These are phyloP conservation scores for Oscheius myriophilus DNA, from an alignment of 2,888 invertebrate genomes.

Conservation along the genomic window DNA sequence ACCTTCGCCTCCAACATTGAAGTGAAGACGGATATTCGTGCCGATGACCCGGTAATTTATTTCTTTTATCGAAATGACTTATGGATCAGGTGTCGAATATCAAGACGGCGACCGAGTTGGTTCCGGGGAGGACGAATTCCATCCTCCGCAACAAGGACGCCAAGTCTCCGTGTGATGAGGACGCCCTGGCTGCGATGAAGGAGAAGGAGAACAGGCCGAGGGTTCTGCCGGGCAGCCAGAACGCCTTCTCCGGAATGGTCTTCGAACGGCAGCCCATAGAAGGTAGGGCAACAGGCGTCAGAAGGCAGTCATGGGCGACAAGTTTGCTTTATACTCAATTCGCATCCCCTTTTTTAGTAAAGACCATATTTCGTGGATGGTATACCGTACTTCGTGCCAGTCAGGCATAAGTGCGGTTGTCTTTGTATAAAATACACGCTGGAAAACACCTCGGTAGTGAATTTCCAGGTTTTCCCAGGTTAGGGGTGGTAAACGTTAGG, in stretches of 20 bases:
- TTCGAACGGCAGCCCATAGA: constrained; percentile 13
- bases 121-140: constrained; percentile 1
- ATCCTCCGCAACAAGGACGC: constrained; percentile 26
- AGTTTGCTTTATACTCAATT: too few relatives aligned
- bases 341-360: too few relatives aligned
- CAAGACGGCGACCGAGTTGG: not conserved
- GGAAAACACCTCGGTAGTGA: too few relatives aligned
- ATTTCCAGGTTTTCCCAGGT: too few relatives aligned
- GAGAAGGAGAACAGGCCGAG: constrained; percentile 18
- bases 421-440: too few relatives aligned
- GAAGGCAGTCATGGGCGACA: too few relatives aligned
- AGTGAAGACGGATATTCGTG: constrained; percentile 1
- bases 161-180: constrained; percentile 14
- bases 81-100: constrained; percentile 20
- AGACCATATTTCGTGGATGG: too few relatives aligned
- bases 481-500: too few relatives aligned
- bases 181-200: constrained; percentile 21
- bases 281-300: too few relatives aligned
- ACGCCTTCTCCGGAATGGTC: constrained; percentile 25
- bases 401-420: too few relatives aligned
- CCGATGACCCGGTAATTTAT: constrained; percentile 12
- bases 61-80: not conserved
- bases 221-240: constrained; percentile 17
- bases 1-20: constrained; percentile 13
- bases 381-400: too few relatives aligned